Conservation (phyloP, 2,888 invertebrate genomes). For the Tuberolachnus salignus region DNA sequence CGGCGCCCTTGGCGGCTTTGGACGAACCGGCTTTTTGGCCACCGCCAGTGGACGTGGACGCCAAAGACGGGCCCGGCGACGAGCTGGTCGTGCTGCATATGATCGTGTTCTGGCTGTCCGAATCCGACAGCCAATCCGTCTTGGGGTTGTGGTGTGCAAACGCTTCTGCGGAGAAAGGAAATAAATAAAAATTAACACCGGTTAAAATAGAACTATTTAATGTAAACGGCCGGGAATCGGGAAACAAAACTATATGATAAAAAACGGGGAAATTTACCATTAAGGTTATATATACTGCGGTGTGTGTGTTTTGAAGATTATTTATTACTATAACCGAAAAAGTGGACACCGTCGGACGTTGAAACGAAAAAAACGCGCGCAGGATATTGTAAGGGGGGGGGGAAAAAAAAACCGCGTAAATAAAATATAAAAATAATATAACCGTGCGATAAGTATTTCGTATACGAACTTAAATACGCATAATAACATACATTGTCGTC, state of each 20-base stretch:
- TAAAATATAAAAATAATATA: not conserved
- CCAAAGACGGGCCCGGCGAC: conserved; percentile 42
- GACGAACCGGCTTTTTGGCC: conserved; percentile 26
- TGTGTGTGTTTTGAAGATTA: too few species aligned
- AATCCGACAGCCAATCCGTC: conserved; percentile 57
- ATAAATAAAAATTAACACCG: not conserved
- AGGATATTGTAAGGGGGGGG: not conserved
- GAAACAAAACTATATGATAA: too few species aligned
- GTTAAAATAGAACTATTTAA: too few species aligned
- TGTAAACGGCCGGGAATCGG: too few species aligned
- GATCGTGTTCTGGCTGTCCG: conserved; percentile 57
- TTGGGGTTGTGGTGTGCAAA: conserved; percentile 44
- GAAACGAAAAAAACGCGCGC: not conserved
- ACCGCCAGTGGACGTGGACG: conserved; percentile 44
- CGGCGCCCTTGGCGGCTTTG: conserved; percentile 38
- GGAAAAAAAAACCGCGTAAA: too few species aligned
- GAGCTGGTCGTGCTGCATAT: conserved; percentile 55
- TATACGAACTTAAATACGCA: not conserved
- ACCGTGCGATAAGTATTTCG: not conserved
- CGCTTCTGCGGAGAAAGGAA: conserved; percentile 30
- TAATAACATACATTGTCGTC: too few species aligned
- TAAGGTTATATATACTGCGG: too few species aligned
- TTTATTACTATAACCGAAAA: too few species aligned
- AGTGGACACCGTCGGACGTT: too few species aligned
- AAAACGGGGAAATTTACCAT: too few species aligned